These are phyloP conservation scores for zebrafish (Danio rerio) DNA, from an alignment of 2,113 vertebrate genomes.

Conservation along the genomic window GRCz12tu NC_133179.1:15916001-15916500, in stretches of 20 bases:
- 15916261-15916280: constrained; percentile 4
- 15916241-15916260: not conserved
- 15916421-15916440: constrained; percentile 77
- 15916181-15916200: not conserved
- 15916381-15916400: constrained; percentile 69
- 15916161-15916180: constrained; percentile 4
- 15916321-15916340: constrained; percentile 71
- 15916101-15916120: constrained; percentile 52
- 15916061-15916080: not conserved
- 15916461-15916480: constrained; percentile 70
- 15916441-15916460: constrained; percentile 76
- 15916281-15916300: constrained; percentile 54
- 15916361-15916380: constrained; percentile 61
- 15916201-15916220: constrained; percentile 25
- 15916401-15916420: constrained; percentile 62
- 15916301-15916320: constrained; percentile 23
- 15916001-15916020: constrained; percentile 51
- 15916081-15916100: constrained; percentile 20
- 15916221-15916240: constrained; percentile 57
- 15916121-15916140: constrained; percentile 55
- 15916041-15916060: constrained; percentile 12
- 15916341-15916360: constrained; percentile 82
- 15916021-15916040: constrained; percentile 20
- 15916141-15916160: constrained; percentile 12
- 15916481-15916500: constrained; percentile 68